A percentile compares a stretch with the other conserved stretches of the same genome.
phyloP scores from a whole-genome alignment of 2,797 vertebrate species.

The Jordanella pulchra region DNA sequence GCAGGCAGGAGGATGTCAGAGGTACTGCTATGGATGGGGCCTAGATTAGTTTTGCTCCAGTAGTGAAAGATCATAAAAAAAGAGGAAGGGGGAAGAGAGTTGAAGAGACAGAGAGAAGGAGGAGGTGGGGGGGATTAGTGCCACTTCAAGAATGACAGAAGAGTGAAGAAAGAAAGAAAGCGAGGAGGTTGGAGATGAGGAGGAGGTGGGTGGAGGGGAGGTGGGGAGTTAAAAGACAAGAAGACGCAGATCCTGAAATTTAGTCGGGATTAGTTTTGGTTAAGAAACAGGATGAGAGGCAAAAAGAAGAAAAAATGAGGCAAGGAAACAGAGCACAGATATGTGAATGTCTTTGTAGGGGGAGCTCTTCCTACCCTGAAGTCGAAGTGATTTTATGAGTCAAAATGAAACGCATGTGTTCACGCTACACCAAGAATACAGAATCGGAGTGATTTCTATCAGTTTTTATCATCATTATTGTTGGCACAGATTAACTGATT shows the following conservation, averaged over 20 bases:
- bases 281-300: constrained; percentile 55
- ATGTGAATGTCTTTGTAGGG: constrained; percentile 22
- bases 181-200: constrained; percentile 27
- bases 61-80: constrained; percentile 84
- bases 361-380: constrained; percentile 38
- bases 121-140: constrained; percentile 82
- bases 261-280: constrained; percentile 79
- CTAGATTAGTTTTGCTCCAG: constrained; percentile 84
- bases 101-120: constrained; percentile 77
- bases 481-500: constrained; percentile 28
- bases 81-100: constrained; percentile 67
- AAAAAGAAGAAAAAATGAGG: constrained; percentile 20
- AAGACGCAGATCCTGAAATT: constrained; percentile 70
- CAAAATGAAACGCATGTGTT: constrained; percentile 31
- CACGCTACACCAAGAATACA: constrained; percentile 18
- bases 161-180: constrained; percentile 62
- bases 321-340: constrained; percentile 32
- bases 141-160: constrained; percentile 81
- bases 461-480: constrained; percentile 25
- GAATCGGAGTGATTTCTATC: constrained; percentile 44
- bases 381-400: constrained; percentile 28
- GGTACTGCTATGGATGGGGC: constrained; percentile 71
- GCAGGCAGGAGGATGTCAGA: constrained; percentile 36
- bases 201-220: constrained; percentile 9
- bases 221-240: constrained; percentile 42